Conservation (phyloP, 92 coral and sea anemone genomes). For the Epizoanthus fatuus region DNA sequence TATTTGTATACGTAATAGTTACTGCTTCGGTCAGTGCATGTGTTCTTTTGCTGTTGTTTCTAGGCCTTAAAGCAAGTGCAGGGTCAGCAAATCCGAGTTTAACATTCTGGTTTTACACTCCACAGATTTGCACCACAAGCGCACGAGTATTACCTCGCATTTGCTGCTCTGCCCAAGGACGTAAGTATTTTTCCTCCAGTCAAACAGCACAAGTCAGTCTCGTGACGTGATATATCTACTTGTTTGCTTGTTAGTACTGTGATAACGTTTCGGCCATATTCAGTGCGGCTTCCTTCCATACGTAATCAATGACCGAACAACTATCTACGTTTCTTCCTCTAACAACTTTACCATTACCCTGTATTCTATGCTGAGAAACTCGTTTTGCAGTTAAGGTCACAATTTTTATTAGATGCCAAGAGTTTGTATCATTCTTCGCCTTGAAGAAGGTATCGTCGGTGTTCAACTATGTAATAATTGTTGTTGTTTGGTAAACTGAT, state of each 20-base stretch:
- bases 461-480: background rate
- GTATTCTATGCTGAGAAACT: too few species aligned
- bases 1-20: background rate
- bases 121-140: constrained; percentile 94
- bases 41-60: background rate
- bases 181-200: constrained; percentile 68
- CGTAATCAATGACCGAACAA: too few species aligned
- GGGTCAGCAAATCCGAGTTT: background rate
- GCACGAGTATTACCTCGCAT: constrained; percentile 89
- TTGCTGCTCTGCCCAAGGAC: constrained; percentile 86
- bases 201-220: too few species aligned
- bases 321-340: too few species aligned
- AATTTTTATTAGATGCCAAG: too few species aligned
- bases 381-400: too few species aligned
- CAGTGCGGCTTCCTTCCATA: too few species aligned
- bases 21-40: background rate
- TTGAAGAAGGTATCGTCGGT: background rate
- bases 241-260: background rate
- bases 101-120: constrained; percentile 2
- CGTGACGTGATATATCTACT: too few species aligned
- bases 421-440: too few species aligned
- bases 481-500: background rate
- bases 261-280: too few species aligned
- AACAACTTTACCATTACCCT: too few species aligned
- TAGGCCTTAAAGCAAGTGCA: background rate